phyloP scores from a whole-genome alignment of 1,140 invertebrate species.

The Sycobia sp. region DNA sequence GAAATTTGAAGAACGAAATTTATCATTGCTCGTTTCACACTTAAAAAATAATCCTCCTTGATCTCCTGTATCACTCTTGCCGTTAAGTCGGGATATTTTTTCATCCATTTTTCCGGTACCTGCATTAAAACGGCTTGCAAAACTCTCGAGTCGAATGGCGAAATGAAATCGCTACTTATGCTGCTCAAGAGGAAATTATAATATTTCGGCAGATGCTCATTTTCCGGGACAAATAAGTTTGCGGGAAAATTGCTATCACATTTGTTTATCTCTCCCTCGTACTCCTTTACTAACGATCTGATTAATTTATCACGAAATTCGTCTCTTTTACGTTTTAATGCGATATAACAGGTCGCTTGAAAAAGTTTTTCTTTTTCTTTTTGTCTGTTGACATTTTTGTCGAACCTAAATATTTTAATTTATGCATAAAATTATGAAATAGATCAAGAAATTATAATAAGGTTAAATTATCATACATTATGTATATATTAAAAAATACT shows the following conservation, averaged over 20 bases:
- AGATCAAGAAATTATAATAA: too few species aligned
- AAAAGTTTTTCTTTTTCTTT: constrained; percentile 33
- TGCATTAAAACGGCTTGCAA: constrained; percentile 63
- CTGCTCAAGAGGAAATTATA: too few species aligned
- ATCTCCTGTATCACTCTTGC: constrained; percentile 68
- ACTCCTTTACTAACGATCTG: too few species aligned
- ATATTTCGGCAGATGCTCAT: too few species aligned
- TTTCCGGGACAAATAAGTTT: too few species aligned
- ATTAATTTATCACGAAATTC: constrained; percentile 78
- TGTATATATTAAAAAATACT: too few species aligned
- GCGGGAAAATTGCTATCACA: too few species aligned
- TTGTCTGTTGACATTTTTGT: not conserved
- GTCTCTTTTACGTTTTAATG: constrained; percentile 76
- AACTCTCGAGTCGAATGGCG: constrained; percentile 70
- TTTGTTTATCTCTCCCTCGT: too few species aligned
- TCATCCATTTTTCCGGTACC: constrained; percentile 58
- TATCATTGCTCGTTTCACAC: constrained; percentile 85
- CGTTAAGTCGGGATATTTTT: constrained; percentile 65
- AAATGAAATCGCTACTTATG: constrained; percentile 84
- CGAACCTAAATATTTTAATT: not conserved
- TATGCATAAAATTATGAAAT: not conserved
- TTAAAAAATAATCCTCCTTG: constrained; percentile 79
- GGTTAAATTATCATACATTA: too few species aligned
- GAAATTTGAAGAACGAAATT: constrained; percentile 82
- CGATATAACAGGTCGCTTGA: constrained; percentile 67